These are phyloP conservation scores for Serrognathus titanus DNA, from an alignment of 2,888 invertebrate genomes.

Conservation along the genomic window DNA sequence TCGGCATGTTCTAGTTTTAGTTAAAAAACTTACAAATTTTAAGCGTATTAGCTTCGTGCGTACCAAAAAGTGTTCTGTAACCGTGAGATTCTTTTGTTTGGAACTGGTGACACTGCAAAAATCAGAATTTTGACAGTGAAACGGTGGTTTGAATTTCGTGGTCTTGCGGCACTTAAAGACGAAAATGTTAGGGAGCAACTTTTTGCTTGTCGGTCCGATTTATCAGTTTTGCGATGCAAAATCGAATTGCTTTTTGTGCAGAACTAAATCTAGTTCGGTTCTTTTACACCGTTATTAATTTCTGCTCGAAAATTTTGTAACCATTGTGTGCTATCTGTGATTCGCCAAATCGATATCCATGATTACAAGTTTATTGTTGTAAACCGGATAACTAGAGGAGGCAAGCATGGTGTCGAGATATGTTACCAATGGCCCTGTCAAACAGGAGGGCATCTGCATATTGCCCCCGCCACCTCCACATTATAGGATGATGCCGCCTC, in stretches of 20 bases:
- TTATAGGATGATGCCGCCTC: slow-evolving; percentile 45
- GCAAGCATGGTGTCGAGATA: slow-evolving; percentile 46
- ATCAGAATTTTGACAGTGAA: slow-evolving; percentile 26
- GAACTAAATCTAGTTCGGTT: not conserved
- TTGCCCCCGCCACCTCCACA: slow-evolving; percentile 40
- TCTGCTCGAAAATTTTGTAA: not conserved
- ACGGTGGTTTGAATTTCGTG: slow-evolving; percentile 22
- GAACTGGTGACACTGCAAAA: slow-evolving; percentile 32
- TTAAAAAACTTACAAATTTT: slow-evolving; percentile 15
- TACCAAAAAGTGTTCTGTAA: slow-evolving; percentile 31
- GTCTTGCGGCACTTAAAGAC: slow-evolving; percentile 23
- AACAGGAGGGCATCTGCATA: slow-evolving; percentile 47
- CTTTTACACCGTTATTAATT: too few species aligned
- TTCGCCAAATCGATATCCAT: slow-evolving; percentile 3
- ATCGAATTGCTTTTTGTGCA: not conserved
- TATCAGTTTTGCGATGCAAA: not conserved
- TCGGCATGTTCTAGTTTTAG: slow-evolving; percentile 32
- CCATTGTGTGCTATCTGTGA: not conserved
- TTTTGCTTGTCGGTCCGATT: not conserved
- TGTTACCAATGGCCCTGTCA: slow-evolving; percentile 45
- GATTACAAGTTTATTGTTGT: slow-evolving; percentile 11
- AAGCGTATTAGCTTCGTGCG: slow-evolving; percentile 18
- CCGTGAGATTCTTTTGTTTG: slow-evolving; percentile 14
- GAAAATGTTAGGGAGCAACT: slow-evolving; percentile 17
- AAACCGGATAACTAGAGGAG: slow-evolving; percentile 9